Percentiles rank a stretch among this genome's conserved stretches.
Evolutionary conservation across 2,113 vertebrate species (phyloP).

Genomic region (Corythaixoides concolor): DNA sequence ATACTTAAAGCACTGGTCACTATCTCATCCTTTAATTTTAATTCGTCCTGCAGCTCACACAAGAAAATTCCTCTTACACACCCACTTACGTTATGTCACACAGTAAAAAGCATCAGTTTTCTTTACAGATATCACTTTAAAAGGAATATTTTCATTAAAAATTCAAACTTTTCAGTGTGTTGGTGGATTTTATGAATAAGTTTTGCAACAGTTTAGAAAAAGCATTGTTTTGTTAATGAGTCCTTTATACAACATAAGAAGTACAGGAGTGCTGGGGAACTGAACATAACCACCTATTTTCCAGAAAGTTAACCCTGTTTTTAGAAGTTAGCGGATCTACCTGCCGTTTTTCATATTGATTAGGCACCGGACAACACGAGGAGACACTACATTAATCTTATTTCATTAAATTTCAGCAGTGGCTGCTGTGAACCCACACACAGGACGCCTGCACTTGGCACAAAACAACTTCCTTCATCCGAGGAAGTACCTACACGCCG

Average conservation of each 20-base stretch:
- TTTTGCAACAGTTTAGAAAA: not conserved
- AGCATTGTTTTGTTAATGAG: not conserved
- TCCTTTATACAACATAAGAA: not conserved
- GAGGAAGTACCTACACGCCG: not conserved
- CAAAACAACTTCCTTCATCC: not conserved
- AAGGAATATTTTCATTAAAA: not conserved
- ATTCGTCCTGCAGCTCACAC: not conserved
- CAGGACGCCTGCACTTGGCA: not conserved
- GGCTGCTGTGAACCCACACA: not conserved
- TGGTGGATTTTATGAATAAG: not conserved
- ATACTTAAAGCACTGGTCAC: not conserved
- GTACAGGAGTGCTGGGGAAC: fast-evolving
- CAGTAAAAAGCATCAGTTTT: not conserved
- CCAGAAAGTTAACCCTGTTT: not conserved
- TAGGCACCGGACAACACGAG: not conserved
- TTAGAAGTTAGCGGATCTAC: not conserved
- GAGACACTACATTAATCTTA: not conserved
- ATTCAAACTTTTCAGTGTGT: not conserved
- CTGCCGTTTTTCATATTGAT: not conserved
- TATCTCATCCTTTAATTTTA: not conserved
- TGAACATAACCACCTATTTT: not conserved
- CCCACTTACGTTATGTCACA: not conserved
- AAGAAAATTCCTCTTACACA: not conserved
- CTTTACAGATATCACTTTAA: not conserved
- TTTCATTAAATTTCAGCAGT: not conserved